phyloP scores from a whole-genome alignment of 2,888 invertebrate species.

The Cosmia pyralina region DNA sequence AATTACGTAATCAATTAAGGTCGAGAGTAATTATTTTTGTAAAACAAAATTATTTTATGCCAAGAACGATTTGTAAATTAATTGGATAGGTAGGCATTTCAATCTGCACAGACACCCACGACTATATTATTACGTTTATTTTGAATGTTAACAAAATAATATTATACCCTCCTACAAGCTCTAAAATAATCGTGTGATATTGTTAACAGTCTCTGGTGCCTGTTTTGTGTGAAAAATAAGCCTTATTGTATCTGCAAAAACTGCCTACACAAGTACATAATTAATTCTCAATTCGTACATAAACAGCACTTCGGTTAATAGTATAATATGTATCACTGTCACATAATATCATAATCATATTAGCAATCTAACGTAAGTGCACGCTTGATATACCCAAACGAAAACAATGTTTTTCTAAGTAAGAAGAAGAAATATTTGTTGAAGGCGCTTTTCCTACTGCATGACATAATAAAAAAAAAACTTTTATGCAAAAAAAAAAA shows the following conservation, averaged over 20 bases:
- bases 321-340: not conserved
- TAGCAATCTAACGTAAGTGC: conserved; percentile 37
- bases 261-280: not conserved
- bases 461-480: too few relatives aligned
- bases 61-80: not conserved
- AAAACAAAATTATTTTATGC: not conserved
- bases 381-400: not conserved
- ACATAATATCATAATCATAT: conserved; percentile 12
- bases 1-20: not conserved
- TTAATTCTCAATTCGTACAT: not conserved
- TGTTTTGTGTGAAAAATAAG: not conserved
- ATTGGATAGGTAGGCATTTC: conserved; percentile 11
- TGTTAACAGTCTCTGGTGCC: not conserved
- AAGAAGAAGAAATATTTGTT: too few relatives aligned
- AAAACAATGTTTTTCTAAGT: not conserved
- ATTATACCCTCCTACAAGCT: not conserved
- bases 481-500: too few relatives aligned
- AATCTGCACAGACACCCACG: conserved; percentile 12
- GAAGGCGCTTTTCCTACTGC: too few relatives aligned
- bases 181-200: not conserved
- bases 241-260: not conserved
- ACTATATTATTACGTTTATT: not conserved
- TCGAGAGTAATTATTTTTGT: conserved; percentile 3
- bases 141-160: conserved; percentile 26
- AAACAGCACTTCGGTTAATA: not conserved